These are phyloP conservation scores for Sphenopsis melanotis DNA, from an alignment of 2,797 vertebrate species.

Conservation along the genomic window DNA sequence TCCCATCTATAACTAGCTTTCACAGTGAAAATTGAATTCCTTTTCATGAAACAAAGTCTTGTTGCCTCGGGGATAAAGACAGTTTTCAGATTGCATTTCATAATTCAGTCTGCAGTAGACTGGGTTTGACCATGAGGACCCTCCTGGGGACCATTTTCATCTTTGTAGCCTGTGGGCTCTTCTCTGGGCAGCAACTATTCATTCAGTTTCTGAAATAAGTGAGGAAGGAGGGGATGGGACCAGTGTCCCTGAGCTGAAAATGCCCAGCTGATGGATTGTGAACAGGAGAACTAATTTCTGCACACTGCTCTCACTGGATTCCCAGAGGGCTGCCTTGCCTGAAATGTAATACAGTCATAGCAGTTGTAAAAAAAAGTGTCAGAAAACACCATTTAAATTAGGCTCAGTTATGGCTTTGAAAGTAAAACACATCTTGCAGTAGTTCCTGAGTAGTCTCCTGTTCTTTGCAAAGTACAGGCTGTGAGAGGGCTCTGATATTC, in stretches of 20 bases:
- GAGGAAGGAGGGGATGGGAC: not conserved
- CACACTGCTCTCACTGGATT: not conserved
- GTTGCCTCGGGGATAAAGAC: not conserved
- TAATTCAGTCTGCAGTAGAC: not conserved
- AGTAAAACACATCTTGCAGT: not conserved
- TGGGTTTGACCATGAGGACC: not conserved
- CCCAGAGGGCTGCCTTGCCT: not conserved
- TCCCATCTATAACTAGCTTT: not conserved
- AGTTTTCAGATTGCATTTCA: constrained; percentile 34
- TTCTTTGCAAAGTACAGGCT: not conserved
- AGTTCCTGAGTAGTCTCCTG: not conserved
- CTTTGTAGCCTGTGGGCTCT: not conserved
- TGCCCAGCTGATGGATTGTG: not conserved
- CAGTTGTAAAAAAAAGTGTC: not conserved
- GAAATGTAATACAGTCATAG: not conserved
- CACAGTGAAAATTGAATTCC: not conserved
- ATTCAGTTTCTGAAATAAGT: constrained; percentile 12
- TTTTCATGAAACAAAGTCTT: constrained; percentile 1
- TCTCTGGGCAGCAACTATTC: not conserved
- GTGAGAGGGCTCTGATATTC: not conserved
- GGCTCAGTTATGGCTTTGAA: not conserved
- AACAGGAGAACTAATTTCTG: constrained; percentile 4
- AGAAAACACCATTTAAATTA: not conserved
- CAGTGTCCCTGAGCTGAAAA: not conserved
- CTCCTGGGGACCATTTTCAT: not conserved